Percentiles rank a stretch among this genome's conserved stretches.
phyloP scores from a whole-genome alignment of 2,888 invertebrate genomes.

The Lamellibrachia satsuma region DNA sequence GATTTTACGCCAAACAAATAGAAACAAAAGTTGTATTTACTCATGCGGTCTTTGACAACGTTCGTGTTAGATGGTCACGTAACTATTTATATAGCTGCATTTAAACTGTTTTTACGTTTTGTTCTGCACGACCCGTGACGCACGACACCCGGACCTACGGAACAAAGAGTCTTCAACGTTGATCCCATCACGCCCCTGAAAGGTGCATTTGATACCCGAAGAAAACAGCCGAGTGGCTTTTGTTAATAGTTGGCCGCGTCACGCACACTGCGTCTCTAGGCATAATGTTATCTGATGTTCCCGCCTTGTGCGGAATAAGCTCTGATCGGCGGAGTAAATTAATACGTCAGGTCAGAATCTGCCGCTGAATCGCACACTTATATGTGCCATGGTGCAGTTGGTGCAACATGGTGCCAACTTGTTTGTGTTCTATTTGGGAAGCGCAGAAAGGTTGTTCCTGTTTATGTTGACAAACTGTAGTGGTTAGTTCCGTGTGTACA shows the following conservation, averaged over 20 bases:
- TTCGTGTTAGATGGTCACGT: not conserved
- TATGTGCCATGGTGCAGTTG: not conserved
- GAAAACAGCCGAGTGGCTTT: not conserved
- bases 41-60: not conserved
- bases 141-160: not conserved
- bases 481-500: not conserved
- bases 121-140: not conserved
- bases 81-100: not conserved
- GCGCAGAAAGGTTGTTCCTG: not conserved
- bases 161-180: not conserved
- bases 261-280: not conserved
- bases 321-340: not conserved
- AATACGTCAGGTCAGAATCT: not conserved
- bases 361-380: not conserved
- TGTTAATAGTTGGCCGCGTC: not conserved
- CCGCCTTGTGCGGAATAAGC: not conserved
- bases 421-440: not conserved
- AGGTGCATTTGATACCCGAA: not conserved
- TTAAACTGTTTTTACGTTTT: not conserved
- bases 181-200: not conserved
- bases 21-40: not conserved
- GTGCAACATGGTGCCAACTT: not conserved
- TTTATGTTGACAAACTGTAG: not conserved
- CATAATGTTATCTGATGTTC: not conserved
- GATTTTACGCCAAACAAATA: not conserved